phyloP scores from a whole-genome alignment of 2,888 invertebrate genomes.

The Dione juno region DNA sequence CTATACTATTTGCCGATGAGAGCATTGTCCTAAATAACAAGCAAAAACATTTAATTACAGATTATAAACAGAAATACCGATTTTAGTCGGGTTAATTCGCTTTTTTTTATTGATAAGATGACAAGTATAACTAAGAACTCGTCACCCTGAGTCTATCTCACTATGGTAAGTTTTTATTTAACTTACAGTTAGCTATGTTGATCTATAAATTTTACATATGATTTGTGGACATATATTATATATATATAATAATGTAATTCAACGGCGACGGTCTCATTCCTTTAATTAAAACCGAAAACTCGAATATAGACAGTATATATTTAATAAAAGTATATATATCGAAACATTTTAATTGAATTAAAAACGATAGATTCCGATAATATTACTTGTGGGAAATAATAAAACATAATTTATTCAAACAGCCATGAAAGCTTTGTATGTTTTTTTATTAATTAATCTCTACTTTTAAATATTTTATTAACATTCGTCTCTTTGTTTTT shows the following conservation, averaged over 20 bases:
- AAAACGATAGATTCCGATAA: background rate
- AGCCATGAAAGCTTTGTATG: no score
- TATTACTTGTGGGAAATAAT: background rate
- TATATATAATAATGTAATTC: background rate
- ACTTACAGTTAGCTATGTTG: no score
- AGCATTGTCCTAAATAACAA: slow-evolving; percentile 37
- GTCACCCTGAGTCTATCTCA: no score
- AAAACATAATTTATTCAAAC: background rate
- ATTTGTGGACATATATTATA: background rate
- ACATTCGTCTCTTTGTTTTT: background rate
- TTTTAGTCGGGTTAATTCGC: background rate
- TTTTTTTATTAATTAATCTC: no score
- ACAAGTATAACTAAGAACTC: background rate
- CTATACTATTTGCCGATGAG: slow-evolving; percentile 23
- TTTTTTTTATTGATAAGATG: background rate
- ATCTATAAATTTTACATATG: background rate
- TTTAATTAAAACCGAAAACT: background rate
- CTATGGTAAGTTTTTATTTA: background rate
- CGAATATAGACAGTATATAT: background rate
- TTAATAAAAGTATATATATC: background rate
- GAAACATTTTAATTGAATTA: background rate
- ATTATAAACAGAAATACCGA: background rate
- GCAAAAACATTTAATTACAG: background rate
- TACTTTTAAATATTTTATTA: background rate
- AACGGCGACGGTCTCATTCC: slow-evolving; percentile 22